Evolutionary conservation across 2,888 invertebrate genomes (phyloP), one percentile per base, ranked within the genome.

Genomic region (Gerris lacustris): DNA sequence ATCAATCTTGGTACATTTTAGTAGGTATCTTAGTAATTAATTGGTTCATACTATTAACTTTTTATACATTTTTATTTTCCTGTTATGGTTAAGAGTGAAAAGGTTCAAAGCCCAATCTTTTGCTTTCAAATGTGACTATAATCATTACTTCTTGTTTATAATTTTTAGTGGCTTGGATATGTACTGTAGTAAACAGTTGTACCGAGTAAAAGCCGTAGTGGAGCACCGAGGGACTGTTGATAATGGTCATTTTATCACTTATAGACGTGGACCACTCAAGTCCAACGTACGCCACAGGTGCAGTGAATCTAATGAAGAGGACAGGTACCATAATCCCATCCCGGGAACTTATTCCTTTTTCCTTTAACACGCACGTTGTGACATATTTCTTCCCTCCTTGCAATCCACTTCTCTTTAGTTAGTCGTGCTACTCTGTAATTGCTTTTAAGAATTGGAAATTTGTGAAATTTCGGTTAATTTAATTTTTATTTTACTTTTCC

Each of bases 161-260:
- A 31, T 31, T 31, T 31, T 31, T 4, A 31, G 31, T 31, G 31
- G 31, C 31, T 31, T 31, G 31, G 31, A 31, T 31, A 31, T 31
- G 31, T 31, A 31, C 31, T 31, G 31, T 31, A 31, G 31, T 31
- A 31, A 31, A 31, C 73, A 87, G 76, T 82, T 84, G 63, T 96
- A 94, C 83, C 86, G 88, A 73, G 84, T 97, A 74, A 83, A 87
- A 72, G 91, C 93, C 4, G 94, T 94, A 6, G 90, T 96, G 67
- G 94, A 93, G 74, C 96, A 96, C 82, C 87, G 91, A 74, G 96
- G 96, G 5, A 91, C 91, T 67, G 91, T 92, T 9, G 87, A 90
- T 79, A 90, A 92, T 67, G 97, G 97, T 1, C 97, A 97, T 84
- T 97, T 96, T 83, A 90, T 96, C 73, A 95, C 96, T 67, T 96